Percentiles rank a stretch among this genome's conserved stretches.
Conservation (phyloP, 2,113 vertebrate genomes). For the Pungitius pungitius region DNA sequence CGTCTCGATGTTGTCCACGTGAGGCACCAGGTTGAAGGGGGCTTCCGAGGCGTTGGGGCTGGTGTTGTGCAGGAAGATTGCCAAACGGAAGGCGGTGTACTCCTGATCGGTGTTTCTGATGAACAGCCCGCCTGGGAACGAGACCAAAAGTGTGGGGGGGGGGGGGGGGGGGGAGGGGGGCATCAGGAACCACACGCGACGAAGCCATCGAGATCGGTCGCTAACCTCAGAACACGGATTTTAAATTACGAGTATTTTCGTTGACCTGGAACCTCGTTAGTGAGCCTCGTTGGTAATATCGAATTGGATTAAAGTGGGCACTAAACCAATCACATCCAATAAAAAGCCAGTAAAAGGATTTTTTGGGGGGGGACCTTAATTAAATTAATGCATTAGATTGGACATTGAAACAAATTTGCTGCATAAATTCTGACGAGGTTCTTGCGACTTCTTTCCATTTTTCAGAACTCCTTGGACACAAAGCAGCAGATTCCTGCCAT, state of each 20-base stretch:
- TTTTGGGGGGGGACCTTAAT: not conserved
- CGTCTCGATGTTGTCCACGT: slow-evolving; percentile 99
- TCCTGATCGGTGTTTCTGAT: slow-evolving; percentile 99
- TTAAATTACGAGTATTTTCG: not conserved
- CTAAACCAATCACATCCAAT: not conserved
- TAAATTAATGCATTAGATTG: not conserved
- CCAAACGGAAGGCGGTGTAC: slow-evolving; percentile 98
- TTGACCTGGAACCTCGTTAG: not conserved
- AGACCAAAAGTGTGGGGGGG: too few species aligned
- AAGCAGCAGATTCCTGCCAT: not conserved
- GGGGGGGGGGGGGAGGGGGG: too few species aligned
- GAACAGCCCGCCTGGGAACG: slow-evolving; percentile 91
- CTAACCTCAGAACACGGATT: too few species aligned
- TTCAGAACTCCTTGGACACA: too few species aligned
- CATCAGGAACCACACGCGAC: too few species aligned
- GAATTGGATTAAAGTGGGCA: not conserved
- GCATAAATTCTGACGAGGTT: too few species aligned
- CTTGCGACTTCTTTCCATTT: too few species aligned
- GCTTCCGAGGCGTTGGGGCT: slow-evolving; percentile 98
- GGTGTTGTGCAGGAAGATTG: slow-evolving; percentile 99
- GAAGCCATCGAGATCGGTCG: too few species aligned
- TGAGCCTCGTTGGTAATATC: not conserved
- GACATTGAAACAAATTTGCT: too few species aligned
- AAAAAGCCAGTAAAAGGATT: not conserved
- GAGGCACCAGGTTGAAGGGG: slow-evolving; percentile 99